These are phyloP conservation scores for Dermolepida albohirtum DNA, from an alignment of 2,888 invertebrate genomes.

Conservation along the genomic window DNA sequence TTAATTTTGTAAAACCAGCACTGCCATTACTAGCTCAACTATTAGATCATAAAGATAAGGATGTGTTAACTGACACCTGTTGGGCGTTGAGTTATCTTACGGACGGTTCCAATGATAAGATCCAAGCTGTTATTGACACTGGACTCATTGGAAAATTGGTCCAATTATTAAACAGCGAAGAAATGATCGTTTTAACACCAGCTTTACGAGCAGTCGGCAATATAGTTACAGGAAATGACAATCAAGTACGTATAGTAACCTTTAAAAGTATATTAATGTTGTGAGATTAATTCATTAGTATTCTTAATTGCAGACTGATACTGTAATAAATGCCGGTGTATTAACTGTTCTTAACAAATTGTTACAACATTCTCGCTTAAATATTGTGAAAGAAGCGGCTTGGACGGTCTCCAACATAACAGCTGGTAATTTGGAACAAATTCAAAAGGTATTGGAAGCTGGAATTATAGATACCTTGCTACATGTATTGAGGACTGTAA, in stretches of 20 bases:
- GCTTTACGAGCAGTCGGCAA: conserved; percentile 91
- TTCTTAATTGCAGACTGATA: conserved; percentile 74
- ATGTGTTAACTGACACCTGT: conserved; percentile 89
- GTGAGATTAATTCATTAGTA: no score
- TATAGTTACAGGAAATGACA: conserved; percentile 94
- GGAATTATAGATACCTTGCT: conserved; percentile 77
- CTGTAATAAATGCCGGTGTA: conserved; percentile 82
- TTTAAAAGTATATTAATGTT: no score
- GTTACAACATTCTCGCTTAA: conserved; percentile 73
- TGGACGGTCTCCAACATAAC: conserved; percentile 96
- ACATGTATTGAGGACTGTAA: conserved; percentile 72
- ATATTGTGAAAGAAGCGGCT: conserved; percentile 84
- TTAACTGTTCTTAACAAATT: conserved; percentile 75
- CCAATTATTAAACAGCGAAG: conserved; percentile 73
- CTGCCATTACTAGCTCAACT: conserved; percentile 83
- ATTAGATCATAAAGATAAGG: conserved; percentile 76
- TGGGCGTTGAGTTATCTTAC: conserved; percentile 96
- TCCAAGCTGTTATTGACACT: conserved; percentile 82
- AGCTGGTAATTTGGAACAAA: conserved; percentile 85
- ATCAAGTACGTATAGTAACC: conserved; percentile 68
- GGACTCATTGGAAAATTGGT: conserved; percentile 77
- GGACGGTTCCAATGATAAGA: conserved; percentile 92
- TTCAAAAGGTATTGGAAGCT: conserved; percentile 82
- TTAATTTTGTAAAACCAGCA: conserved; percentile 78
- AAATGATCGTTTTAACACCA: conserved; percentile 82